Evolutionary conservation across 1,140 invertebrate genomes (phyloP).

Genomic region (Chrysomallon squamiferum): DNA sequence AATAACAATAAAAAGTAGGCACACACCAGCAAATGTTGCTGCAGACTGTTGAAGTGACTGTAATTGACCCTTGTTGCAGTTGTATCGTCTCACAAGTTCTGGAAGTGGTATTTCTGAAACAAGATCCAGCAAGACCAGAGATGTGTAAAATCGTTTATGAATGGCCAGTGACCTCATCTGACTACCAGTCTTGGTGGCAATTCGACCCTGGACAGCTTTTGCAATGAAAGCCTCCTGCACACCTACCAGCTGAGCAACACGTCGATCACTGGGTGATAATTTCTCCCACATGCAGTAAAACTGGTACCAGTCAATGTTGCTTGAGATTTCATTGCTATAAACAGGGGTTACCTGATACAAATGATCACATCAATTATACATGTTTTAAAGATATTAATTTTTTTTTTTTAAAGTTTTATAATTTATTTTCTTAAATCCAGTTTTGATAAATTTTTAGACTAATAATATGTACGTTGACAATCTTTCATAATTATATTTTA

Average conservation of each 20-base stretch:
- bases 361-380: too few species aligned
- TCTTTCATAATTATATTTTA: too few species aligned
- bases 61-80: slow-evolving; percentile 82
- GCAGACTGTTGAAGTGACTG: slow-evolving; percentile 94
- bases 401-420: too few species aligned
- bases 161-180: slow-evolving; percentile 64
- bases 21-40: slow-evolving; percentile 91
- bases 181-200: slow-evolving; percentile 65
- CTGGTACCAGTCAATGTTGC: slow-evolving; percentile 84
- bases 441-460: too few species aligned
- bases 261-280: slow-evolving; percentile 78
- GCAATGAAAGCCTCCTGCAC: slow-evolving; percentile 89
- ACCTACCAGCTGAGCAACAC: slow-evolving; percentile 90
- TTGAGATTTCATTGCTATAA: slow-evolving; percentile 79
- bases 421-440: too few species aligned
- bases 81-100: slow-evolving; percentile 82
- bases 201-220: slow-evolving; percentile 75
- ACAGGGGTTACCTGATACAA: slow-evolving; percentile 76
- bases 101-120: slow-evolving; percentile 84
- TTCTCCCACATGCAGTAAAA: slow-evolving; percentile 85
- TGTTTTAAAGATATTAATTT: too few species aligned
- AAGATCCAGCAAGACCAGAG: slow-evolving; percentile 89
- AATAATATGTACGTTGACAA: neutral
- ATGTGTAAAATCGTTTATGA: slow-evolving; percentile 85
- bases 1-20: too few species aligned